Conservation (phyloP, 2,888 invertebrate species). For the Dolichomitus sp. region DNA sequence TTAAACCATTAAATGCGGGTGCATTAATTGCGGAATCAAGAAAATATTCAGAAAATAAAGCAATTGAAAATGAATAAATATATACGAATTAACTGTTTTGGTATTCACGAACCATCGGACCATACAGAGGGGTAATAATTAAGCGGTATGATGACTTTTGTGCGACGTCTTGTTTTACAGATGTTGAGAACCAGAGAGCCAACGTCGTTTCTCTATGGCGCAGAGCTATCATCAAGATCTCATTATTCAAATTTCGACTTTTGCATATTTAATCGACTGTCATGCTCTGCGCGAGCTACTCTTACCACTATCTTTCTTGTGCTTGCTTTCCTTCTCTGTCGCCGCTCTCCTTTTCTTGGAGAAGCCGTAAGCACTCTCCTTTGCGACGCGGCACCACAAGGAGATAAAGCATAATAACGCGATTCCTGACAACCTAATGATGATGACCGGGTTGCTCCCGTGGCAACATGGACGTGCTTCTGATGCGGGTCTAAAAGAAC, state of each 20-base stretch:
- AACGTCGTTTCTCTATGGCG: constrained; percentile 33
- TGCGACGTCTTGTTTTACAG: constrained; percentile 20
- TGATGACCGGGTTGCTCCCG: constrained; percentile 85
- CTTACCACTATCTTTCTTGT: constrained; percentile 45
- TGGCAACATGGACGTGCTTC: constrained; percentile 77
- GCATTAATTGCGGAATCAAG: background rate
- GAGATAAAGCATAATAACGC: constrained; percentile 85
- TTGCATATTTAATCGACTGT: constrained; percentile 84
- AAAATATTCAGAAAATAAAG: background rate
- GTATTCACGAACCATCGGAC: background rate
- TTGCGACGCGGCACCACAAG: constrained; percentile 74
- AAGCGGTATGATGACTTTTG: constrained; percentile 14
- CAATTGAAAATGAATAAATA: background rate
- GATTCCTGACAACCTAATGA: constrained; percentile 85
- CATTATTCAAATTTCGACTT: constrained; percentile 85
- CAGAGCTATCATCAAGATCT: constrained; percentile 82
- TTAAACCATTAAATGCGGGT: background rate
- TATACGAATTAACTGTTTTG: background rate
- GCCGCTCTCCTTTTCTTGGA: constrained; percentile 50
- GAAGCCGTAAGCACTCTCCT: constrained; percentile 49
- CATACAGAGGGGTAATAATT: background rate
- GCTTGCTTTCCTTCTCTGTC: constrained; percentile 48
- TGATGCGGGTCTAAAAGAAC: constrained; percentile 67
- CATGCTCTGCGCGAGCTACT: constrained; percentile 64
- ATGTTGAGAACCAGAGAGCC: constrained; percentile 3